phyloP scores from a whole-genome alignment of 1,140 invertebrate species.

The Pseudoatta argentina region DNA sequence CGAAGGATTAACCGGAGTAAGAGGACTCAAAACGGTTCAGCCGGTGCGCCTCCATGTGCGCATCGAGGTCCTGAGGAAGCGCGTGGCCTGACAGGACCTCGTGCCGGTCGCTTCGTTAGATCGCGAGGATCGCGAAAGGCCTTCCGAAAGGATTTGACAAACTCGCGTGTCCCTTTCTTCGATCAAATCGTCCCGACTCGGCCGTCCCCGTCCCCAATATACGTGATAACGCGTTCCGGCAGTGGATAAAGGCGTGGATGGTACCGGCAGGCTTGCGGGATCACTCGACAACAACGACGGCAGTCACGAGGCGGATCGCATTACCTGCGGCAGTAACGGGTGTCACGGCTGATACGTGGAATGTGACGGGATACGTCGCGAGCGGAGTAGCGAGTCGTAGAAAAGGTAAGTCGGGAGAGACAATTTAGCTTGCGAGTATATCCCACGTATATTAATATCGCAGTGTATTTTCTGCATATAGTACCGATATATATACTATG shows the following conservation, averaged over 20 bases:
- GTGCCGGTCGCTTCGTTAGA: background rate
- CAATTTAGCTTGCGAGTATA: background rate
- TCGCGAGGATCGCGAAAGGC: background rate
- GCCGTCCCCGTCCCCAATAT: background rate
- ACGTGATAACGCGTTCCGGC: background rate
- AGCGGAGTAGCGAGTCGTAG: constrained; percentile 66
- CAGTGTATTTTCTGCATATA: too few relatives aligned
- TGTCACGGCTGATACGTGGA: constrained; percentile 66
- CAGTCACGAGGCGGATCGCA: constrained; percentile 42
- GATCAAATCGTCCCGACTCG: background rate
- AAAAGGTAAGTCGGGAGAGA: constrained; percentile 60
- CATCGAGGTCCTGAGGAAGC: background rate
- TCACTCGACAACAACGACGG: constrained; percentile 19
- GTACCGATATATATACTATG: too few relatives aligned
- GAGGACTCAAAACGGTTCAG: background rate
- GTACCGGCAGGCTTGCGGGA: constrained; percentile 22
- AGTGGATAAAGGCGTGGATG: constrained; percentile 50
- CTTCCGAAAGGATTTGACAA: too few relatives aligned
- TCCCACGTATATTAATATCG: too few relatives aligned
- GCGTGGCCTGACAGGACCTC: constrained; percentile 32
- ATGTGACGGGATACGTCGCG: constrained; percentile 67
- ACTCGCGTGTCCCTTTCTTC: background rate
- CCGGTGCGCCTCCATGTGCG: constrained; percentile 28
- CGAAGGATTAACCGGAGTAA: too few relatives aligned
- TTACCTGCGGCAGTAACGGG: constrained; percentile 54